A percentile compares a stretch with the other conserved stretches of the same genome.
Conservation (phyloP, 2,113 vertebrate genomes). For the Mobula birostris region DNA sequence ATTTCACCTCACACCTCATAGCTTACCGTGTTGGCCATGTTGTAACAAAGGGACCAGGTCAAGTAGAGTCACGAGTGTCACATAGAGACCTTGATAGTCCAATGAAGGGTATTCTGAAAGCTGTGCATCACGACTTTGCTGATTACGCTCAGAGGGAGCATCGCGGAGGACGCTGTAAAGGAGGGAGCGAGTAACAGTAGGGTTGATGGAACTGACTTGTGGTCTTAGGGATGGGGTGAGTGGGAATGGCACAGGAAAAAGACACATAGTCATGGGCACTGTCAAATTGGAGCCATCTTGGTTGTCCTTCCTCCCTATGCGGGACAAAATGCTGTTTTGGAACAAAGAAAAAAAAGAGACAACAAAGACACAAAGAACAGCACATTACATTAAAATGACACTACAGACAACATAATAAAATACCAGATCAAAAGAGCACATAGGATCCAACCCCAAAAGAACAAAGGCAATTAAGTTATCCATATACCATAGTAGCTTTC, state of each 20-base stretch:
- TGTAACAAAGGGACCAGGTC: conserved; percentile 99
- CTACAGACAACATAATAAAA: conserved; percentile 99
- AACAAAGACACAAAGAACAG: conserved; percentile 99
- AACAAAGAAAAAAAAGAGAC: conserved; percentile 99
- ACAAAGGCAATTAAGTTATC: conserved; percentile 37
- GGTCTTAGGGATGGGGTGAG: conserved; percentile 99
- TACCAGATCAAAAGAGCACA: conserved; percentile 95
- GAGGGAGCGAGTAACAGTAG: conserved; percentile 99
- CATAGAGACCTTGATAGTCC: conserved; percentile 99
- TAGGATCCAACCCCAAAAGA: conserved; percentile 88
- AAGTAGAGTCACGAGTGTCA: conserved; percentile 99
- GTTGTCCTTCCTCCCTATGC: conserved; percentile 99
- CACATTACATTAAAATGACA: conserved; percentile 99
- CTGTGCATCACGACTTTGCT: conserved; percentile 99
- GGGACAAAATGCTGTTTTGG: conserved; percentile 99
- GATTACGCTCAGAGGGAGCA: conserved; percentile 97
- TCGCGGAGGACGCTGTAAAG: conserved; percentile 99
- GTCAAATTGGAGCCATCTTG: conserved; percentile 99
- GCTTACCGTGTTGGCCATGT: conserved; percentile 98
- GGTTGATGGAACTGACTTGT: conserved; percentile 99
- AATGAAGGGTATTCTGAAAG: conserved; percentile 99
- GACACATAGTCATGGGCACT: conserved; percentile 99
- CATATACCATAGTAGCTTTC: conserved; percentile 13
- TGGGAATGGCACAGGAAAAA: conserved; percentile 99
- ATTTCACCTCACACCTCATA: conserved; percentile 37